A percentile compares a stretch with the other conserved stretches of the same genome.
These are phyloP conservation scores for Danaus melanippus DNA, from an alignment of 1,140 invertebrate species.

Conservation along the genomic window DNA sequence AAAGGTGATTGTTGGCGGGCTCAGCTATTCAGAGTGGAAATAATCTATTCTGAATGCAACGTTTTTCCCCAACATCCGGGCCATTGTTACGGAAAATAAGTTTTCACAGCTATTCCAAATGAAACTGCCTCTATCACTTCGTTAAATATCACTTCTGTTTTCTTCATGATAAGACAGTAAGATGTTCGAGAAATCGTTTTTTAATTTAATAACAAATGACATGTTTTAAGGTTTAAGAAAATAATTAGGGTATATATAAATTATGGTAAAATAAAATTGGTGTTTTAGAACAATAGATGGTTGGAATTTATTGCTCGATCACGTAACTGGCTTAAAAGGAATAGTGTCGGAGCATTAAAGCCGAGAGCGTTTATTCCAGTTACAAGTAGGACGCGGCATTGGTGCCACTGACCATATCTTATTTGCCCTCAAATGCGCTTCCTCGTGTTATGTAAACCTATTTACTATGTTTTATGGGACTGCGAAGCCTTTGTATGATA, in stretches of 20 bases:
- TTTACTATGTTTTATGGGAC: constrained; percentile 7
- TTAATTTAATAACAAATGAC: too few relatives aligned
- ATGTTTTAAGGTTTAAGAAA: too few relatives aligned
- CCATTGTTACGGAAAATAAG: constrained; percentile 4
- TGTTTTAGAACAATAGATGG: too few relatives aligned
- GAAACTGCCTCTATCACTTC: background rate
- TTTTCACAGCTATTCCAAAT: background rate
- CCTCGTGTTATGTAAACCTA: constrained; percentile 17
- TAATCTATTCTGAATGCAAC: constrained; percentile 1
- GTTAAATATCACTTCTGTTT: too few relatives aligned
- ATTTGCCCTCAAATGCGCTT: constrained; percentile 10
- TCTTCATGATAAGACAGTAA: too few relatives aligned
- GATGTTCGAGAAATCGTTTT: too few relatives aligned
- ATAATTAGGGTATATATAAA: too few relatives aligned
- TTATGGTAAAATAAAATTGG: too few relatives aligned
- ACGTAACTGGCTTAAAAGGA: background rate
- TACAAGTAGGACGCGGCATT: constrained; percentile 1
- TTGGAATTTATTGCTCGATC: too few relatives aligned
- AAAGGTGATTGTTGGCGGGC: too few relatives aligned
- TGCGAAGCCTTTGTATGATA: too few relatives aligned
- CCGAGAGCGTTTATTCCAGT: background rate
- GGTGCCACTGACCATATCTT: constrained; percentile 4
- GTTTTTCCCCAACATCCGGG: background rate
- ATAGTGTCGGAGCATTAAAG: constrained; percentile 6
- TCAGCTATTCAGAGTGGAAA: background rate